These are phyloP conservation scores for Allophyes oxyacanthae DNA, from an alignment of 2,888 invertebrate genomes.

Conservation along the genomic window DNA sequence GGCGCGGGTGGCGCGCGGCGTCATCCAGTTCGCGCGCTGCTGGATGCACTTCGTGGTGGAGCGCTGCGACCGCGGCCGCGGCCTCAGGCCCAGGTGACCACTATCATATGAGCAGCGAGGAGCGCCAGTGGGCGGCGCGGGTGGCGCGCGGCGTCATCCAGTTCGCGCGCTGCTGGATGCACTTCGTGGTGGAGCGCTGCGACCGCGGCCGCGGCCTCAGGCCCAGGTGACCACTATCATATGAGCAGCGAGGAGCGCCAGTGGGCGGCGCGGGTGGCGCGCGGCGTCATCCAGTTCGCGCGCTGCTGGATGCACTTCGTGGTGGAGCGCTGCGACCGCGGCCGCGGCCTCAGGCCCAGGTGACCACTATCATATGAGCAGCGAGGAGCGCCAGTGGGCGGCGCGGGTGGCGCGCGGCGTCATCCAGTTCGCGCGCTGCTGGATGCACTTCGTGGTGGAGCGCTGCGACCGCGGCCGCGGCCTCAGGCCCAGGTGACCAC, in stretches of 20 bases:
- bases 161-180: constrained; percentile 95
- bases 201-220: constrained; percentile 94
- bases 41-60: constrained; percentile 97
- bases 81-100: constrained; percentile 91
- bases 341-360: constrained; percentile 93
- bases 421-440: constrained; percentile 90
- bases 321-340: constrained; percentile 94
- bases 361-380: constrained; percentile 38
- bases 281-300: constrained; percentile 79
- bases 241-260: constrained; percentile 64
- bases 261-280: constrained; percentile 75
- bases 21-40: constrained; percentile 89
- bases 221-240: constrained; percentile 84
- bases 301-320: constrained; percentile 98
- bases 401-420: constrained; percentile 75
- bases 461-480: constrained; percentile 95
- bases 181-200: constrained; percentile 95
- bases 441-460: constrained; percentile 96
- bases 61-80: constrained; percentile 95
- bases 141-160: constrained; percentile 77
- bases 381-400: constrained; percentile 74
- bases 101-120: constrained; percentile 45
- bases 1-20: constrained; percentile 72
- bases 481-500: constrained; percentile 90
- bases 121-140: constrained; percentile 69